Percentiles rank a stretch among this genome's conserved stretches.
Evolutionary conservation across 2,797 vertebrate species (phyloP).

Genomic region (Micropoecilia bifurca): DNA sequence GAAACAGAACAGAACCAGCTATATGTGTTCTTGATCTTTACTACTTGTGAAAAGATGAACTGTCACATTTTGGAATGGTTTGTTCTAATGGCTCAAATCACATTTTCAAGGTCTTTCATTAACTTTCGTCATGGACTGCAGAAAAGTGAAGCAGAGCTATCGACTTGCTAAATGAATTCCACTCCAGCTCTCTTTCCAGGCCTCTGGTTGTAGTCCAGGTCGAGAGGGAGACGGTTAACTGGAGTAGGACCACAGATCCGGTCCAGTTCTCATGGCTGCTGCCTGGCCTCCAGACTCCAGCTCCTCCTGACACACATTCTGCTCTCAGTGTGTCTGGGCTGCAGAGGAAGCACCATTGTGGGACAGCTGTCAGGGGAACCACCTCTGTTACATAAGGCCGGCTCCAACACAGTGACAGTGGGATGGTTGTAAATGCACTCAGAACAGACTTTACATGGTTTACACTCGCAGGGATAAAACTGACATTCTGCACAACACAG

Average conservation of each 20-base stretch:
- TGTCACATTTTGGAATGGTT: too few species aligned
- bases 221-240: slow-evolving; percentile 48
- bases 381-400: slow-evolving; percentile 51
- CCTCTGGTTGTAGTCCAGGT: slow-evolving; percentile 24
- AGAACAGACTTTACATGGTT: slow-evolving; percentile 32
- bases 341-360: slow-evolving; percentile 32
- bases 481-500: slow-evolving; percentile 36
- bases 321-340: slow-evolving; percentile 42
- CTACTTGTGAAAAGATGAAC: too few species aligned
- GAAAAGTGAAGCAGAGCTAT: slow-evolving; percentile 9
- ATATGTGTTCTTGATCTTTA: too few species aligned
- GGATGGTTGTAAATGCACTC: slow-evolving; percentile 31
- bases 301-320: slow-evolving; percentile 36
- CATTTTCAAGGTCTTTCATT: too few species aligned
- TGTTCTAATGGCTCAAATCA: too few species aligned
- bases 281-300: slow-evolving; percentile 24
- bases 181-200: slow-evolving; percentile 18
- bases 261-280: slow-evolving; percentile 58
- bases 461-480: slow-evolving; percentile 34
- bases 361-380: slow-evolving; percentile 35
- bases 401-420: slow-evolving; percentile 18
- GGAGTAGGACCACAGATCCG: slow-evolving; percentile 51
- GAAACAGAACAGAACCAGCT: too few species aligned
- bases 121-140: neutral
- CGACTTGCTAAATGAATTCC: slow-evolving; percentile 5